Percentiles rank a stretch among this genome's conserved stretches.
These are phyloP conservation scores for Rhabditophanes sp. DNA, from an alignment of 2,888 invertebrate genomes.

Conservation along the genomic window DNA sequence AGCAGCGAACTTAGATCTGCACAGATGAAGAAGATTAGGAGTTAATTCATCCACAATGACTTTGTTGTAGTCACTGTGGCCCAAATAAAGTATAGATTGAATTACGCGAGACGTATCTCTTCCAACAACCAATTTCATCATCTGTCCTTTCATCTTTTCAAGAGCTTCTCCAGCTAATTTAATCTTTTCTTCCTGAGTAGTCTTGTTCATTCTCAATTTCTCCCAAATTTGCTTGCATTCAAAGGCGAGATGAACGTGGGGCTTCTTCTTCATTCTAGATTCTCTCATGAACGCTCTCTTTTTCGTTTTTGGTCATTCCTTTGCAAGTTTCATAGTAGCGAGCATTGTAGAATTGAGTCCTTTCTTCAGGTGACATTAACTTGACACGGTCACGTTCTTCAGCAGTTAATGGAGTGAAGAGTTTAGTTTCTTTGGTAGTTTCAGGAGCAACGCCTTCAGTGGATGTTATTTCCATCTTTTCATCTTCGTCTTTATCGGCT, in stretches of 20 bases:
- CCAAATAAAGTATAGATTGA: conserved; percentile 65
- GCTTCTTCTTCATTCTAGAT: conserved; percentile 26
- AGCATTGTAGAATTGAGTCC: too few relatives aligned
- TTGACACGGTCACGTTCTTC: too few relatives aligned
- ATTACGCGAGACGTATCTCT: conserved; percentile 74
- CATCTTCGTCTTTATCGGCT: too few relatives aligned
- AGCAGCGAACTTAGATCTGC: conserved; percentile 50
- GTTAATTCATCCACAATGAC: conserved; percentile 61
- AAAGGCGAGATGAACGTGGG: conserved; percentile 19
- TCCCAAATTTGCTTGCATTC: conserved; percentile 25
- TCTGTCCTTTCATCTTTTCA: conserved; percentile 45
- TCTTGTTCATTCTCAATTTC: conserved; percentile 23
- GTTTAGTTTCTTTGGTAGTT: too few relatives aligned
- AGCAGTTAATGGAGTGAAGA: too few relatives aligned
- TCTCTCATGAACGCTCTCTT: conserved; percentile 25
- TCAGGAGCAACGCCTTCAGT: too few relatives aligned
- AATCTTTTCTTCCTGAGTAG: conserved; percentile 22
- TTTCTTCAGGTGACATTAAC: too few relatives aligned
- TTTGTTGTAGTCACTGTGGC: conserved; percentile 47
- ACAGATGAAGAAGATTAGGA: conserved; percentile 50
- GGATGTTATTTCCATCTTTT: too few relatives aligned
- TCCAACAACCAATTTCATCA: conserved; percentile 44
- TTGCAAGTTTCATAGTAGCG: too few relatives aligned
- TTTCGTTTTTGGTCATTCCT: too few relatives aligned
- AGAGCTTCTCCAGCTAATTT: conserved; percentile 13